Percentiles rank a stretch among this genome's conserved stretches.
Conservation (phyloP, 2,797 vertebrate genomes). For the Notoglanidium macrostoma region DNA sequence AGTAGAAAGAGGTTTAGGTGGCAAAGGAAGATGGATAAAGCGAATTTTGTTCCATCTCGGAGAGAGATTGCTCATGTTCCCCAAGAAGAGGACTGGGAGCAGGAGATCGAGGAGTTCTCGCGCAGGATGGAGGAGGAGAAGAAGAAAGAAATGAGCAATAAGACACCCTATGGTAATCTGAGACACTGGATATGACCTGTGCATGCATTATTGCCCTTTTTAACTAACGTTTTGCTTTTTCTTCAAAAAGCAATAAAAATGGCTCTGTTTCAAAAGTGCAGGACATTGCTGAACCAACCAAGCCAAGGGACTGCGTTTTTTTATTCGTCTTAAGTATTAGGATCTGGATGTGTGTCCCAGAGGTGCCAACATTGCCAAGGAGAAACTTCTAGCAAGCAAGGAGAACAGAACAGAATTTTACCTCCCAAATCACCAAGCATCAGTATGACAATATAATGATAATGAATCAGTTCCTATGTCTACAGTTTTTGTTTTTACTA, state of each 20-base stretch:
- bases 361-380: not conserved
- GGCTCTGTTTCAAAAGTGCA: not conserved
- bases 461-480: not conserved
- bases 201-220: not conserved
- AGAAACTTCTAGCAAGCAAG: not conserved
- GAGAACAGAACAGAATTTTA: not conserved
- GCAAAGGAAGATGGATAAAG: constrained; percentile 45
- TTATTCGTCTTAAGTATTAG: not conserved
- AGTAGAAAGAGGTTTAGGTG: constrained; percentile 23
- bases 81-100: constrained; percentile 74
- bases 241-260: not conserved
- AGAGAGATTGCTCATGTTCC: not conserved
- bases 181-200: not conserved
- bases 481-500: not conserved
- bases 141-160: not conserved
- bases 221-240: not conserved
- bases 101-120: constrained; percentile 62
- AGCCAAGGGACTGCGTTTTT: not conserved
- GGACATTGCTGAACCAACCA: not conserved
- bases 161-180: constrained; percentile 67
- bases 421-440: not conserved
- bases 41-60: no score
- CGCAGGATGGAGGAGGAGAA: constrained; percentile 35
- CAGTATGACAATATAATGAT: not conserved
- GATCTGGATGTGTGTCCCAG: not conserved